Evolutionary conservation across 1,140 invertebrate genomes (phyloP), one percentile per base, ranked within the genome.

Genomic region (Penaeus vannamei): DNA sequence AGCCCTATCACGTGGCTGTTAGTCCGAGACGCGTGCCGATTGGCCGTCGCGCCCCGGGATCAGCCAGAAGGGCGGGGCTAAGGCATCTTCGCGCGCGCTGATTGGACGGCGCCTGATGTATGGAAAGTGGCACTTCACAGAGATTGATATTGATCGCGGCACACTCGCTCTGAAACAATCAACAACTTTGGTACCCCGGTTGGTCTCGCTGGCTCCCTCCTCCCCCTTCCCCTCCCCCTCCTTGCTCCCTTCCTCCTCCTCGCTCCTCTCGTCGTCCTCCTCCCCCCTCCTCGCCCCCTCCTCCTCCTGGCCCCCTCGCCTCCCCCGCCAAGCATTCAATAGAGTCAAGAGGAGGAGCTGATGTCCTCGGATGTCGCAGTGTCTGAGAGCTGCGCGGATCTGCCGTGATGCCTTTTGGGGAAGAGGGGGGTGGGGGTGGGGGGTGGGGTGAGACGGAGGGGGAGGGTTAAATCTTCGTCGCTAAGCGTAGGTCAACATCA

Each of bases 111-210:
- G 89, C 89, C 89, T 90, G 89, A 90, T 90, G 89, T 90, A 90
- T 90, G 89, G 89, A 90, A 86, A 90, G 89, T 90, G 89, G 89
- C 89, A 90, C 89, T 90, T 90, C 89, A 86, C 89, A 90, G 89
- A 90, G 89, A 90, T 90, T 90, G 89, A 90, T 90, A 87, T 86
- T 83, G 85, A 87, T 90, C 89, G 89, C 84, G 89, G 82, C 85
- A 85, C 89, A 86, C 89, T 90, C 89, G 89, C 89, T 86, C 89
- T 86, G 89, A 87, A 90, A 90, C 89, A 87, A 90, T 90, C 89
- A 90, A 87, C 89, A 90, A 87, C 89, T 90, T 86, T 86, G 85
- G 89, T 86, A 80, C 83, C 80, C 72, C 85, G 84, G 84, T 61
- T 29, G 69, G 79, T 87, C 80, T 62, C 36, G 36, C 32, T 64